Conservation (phyloP, 2,888 invertebrate species). For the Incurvaria masculella region DNA sequence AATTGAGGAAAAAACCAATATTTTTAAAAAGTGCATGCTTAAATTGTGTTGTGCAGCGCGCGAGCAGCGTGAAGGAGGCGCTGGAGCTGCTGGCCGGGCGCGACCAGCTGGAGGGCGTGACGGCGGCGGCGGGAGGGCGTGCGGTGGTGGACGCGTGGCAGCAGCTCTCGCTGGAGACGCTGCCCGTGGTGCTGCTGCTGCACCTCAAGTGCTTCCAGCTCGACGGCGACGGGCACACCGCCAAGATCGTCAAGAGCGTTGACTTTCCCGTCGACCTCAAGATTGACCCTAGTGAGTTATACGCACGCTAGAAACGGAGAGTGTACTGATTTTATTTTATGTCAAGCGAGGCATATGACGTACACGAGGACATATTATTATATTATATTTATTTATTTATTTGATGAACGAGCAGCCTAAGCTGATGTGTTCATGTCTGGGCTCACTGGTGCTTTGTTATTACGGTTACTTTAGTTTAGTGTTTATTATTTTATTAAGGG, state of each 20-base stretch:
- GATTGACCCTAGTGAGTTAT: slow-evolving; percentile 77
- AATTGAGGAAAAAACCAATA: too few species aligned
- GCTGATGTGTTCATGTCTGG: too few species aligned
- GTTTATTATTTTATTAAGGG: too few species aligned
- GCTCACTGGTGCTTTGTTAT: too few species aligned
- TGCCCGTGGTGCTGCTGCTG: slow-evolving; percentile 85
- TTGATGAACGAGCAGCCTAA: too few species aligned
- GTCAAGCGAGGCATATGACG: background rate
- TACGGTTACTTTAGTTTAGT: too few species aligned
- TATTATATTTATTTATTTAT: too few species aligned
- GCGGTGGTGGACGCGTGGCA: slow-evolving; percentile 83
- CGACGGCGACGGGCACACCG: slow-evolving; percentile 81
- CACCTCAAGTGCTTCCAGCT: slow-evolving; percentile 96
- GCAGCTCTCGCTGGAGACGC: slow-evolving; percentile 82
- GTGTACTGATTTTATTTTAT: background rate
- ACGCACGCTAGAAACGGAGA: background rate
- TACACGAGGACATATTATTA: too few species aligned
- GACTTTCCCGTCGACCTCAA: slow-evolving; percentile 89
- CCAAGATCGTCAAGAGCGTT: slow-evolving; percentile 88
- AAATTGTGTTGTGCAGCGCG: slow-evolving; percentile 62
- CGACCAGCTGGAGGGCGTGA: slow-evolving; percentile 84
- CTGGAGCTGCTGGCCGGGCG: slow-evolving; percentile 81
- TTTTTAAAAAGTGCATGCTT: too few species aligned
- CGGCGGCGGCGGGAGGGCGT: slow-evolving; percentile 75
- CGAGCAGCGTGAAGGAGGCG: slow-evolving; percentile 80